Base-by-base conservation (phyloP, 1,140 invertebrate species). In the Pollicipes pollicipes region DNA sequence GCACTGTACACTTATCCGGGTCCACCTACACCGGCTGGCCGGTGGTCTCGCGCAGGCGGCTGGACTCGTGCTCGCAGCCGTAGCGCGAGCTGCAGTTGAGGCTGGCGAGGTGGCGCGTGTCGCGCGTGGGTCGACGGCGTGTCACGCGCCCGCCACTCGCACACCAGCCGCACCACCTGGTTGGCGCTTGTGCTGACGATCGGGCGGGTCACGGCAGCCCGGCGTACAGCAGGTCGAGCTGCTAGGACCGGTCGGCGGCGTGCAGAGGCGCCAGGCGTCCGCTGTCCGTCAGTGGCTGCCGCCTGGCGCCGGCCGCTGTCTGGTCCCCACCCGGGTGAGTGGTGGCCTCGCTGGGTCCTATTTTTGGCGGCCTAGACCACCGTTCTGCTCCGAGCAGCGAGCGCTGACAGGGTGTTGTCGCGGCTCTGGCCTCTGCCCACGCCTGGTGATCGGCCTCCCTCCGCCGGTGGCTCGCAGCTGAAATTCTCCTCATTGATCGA, bases 201-300 rank as follows among this genome's bases (percentile, higher is more conserved):
- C 82, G 0, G 88, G 87, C 72, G 88, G 86, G 66, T 76, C 72
- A 1, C 75, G 70, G 74, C 83, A 85, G 1, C 75, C 63, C 58
- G 77, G 70, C 68, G 80, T 89, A 88, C 58, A 89, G 76, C 67
- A 82, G 82, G 73, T 86, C 80, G 35, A 89, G 82, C 27, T 75
- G 76, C 75, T 84, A 85, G 0, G 83, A 79, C 17, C 74, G 72
- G 30, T 79, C 78, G 69, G 79, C 74, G 3, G 27, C 70, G 76
- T 87, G 83, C 2, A 89, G 79, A 1, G 80, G 75, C 68, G 79
- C 80, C 70, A 85, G 80, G 73, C 83, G n/a, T n/a, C n/a, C n/a
- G n/a, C n/a, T n/a, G n/a, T n/a, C n/a, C n/a, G n/a, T n/a, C n/a
- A n/a, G n/a, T n/a, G n/a, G n/a, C n/a, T n/a, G n/a, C n/a, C n/a